These are phyloP conservation scores for Macroglossus sobrinus DNA, from an alignment of 2,113 vertebrate species.

Conservation along the genomic window DNA sequence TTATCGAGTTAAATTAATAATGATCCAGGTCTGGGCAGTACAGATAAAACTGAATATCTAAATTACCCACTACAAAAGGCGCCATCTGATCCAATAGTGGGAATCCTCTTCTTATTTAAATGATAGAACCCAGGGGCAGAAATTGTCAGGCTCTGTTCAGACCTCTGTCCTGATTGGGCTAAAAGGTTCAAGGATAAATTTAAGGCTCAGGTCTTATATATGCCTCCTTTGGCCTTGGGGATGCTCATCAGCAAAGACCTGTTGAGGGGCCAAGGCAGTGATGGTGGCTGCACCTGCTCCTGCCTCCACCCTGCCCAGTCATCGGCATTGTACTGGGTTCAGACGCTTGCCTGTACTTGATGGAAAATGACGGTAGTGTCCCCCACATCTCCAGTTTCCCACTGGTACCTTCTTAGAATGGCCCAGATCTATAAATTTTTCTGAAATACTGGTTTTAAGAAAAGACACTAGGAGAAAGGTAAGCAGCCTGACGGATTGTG, in stretches of 20 bases:
- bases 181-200: neutral
- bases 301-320: too few species aligned
- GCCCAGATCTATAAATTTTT: neutral
- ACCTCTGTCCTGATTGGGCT: neutral
- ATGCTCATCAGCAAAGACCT: neutral
- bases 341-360: accelerated
- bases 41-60: neutral
- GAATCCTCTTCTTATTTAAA: neutral
- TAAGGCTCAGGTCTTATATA: neutral
- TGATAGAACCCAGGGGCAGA: neutral
- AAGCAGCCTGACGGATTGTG: neutral
- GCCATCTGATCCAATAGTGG: neutral
- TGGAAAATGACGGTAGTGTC: accelerated
- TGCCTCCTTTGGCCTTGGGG: neutral
- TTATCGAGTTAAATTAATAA: neutral
- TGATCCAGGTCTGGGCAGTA: neutral
- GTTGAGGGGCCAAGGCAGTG: neutral
- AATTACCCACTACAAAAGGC: neutral
- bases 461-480: neutral
- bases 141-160: neutral
- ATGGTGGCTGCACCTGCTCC: too few species aligned
- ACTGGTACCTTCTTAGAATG: neutral
- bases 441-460: neutral
- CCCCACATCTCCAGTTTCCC: neutral
- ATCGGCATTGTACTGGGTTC: too few species aligned